A percentile compares a stretch with the other conserved stretches of the same genome.
Evolutionary conservation across 2,888 invertebrate species (phyloP).

Genomic region (Lepidocyrtinus sp.): DNA sequence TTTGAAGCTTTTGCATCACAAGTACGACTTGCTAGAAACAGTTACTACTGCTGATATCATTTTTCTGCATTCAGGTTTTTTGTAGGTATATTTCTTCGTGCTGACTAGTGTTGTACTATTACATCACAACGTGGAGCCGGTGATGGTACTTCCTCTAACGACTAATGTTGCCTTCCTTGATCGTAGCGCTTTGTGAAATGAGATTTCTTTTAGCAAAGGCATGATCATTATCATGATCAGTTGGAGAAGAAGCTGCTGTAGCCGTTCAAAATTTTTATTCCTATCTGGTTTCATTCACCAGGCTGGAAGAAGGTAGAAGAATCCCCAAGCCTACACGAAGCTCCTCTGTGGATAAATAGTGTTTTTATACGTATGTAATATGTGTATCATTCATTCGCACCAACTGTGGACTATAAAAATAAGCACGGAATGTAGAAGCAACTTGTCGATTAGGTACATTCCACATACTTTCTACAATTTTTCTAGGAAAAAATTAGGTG

Average conservation of each 20-base stretch:
- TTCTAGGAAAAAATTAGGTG: not conserved
- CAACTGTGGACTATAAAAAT: not conserved
- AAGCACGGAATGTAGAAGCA: not conserved
- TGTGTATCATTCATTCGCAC: not conserved
- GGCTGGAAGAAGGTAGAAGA: not conserved
- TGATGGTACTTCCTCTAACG: conserved; percentile 1
- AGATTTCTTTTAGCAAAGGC: conserved; percentile 10
- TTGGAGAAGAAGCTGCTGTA: not conserved
- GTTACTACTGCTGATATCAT: not conserved
- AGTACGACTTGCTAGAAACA: not conserved
- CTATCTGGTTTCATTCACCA: not conserved
- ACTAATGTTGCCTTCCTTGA: conserved; percentile 11
- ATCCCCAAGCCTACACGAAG: not conserved
- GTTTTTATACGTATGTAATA: not conserved
- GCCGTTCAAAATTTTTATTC: not conserved
- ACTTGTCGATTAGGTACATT: not conserved
- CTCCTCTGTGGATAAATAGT: not conserved
- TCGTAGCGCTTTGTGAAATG: conserved; percentile 12
- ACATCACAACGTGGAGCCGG: not conserved
- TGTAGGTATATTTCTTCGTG: conserved; percentile 4
- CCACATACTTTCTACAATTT: not conserved
- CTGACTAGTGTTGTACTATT: not conserved
- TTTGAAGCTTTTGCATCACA: conserved; percentile 1
- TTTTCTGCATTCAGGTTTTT: not conserved
- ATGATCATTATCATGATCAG: conserved; percentile 16